Percentiles rank a stretch among this genome's conserved stretches.
phyloP scores from a whole-genome alignment of 2,113 vertebrate species.

The Prietella phreatophila region DNA sequence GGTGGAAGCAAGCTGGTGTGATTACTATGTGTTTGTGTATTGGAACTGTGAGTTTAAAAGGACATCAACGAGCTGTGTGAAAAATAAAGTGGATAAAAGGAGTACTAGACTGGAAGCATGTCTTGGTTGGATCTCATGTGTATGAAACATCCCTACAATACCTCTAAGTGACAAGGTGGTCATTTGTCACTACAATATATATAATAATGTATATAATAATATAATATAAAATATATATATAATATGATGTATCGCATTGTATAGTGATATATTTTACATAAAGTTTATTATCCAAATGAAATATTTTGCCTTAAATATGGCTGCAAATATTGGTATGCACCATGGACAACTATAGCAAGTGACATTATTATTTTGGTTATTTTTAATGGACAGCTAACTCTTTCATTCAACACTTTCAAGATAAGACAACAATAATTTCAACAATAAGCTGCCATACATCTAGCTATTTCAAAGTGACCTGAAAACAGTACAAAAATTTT shows the following conservation, averaged over 20 bases:
- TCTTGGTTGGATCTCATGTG: no score
- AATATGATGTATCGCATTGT: background rate
- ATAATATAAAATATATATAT: no score
- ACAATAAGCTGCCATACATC: background rate
- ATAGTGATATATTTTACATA: background rate
- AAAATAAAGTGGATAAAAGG: no score
- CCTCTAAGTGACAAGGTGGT: no score
- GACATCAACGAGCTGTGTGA: no score
- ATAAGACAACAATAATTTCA: background rate
- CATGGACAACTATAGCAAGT: background rate
- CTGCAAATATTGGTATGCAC: background rate
- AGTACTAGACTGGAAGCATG: no score
- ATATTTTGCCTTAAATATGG: background rate
- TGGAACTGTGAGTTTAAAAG: no score
- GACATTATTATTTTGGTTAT: background rate
- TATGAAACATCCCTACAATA: no score
- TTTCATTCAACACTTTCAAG: background rate
- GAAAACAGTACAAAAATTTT: background rate
- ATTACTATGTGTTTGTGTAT: no score
- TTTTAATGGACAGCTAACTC: background rate
- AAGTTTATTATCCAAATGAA: background rate
- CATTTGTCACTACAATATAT: no score
- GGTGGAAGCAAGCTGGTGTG: no score
- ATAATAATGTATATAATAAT: no score
- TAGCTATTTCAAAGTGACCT: background rate